Base-by-base conservation (phyloP, 2,797 vertebrate species). In the Champsocephalus gunnari region DNA sequence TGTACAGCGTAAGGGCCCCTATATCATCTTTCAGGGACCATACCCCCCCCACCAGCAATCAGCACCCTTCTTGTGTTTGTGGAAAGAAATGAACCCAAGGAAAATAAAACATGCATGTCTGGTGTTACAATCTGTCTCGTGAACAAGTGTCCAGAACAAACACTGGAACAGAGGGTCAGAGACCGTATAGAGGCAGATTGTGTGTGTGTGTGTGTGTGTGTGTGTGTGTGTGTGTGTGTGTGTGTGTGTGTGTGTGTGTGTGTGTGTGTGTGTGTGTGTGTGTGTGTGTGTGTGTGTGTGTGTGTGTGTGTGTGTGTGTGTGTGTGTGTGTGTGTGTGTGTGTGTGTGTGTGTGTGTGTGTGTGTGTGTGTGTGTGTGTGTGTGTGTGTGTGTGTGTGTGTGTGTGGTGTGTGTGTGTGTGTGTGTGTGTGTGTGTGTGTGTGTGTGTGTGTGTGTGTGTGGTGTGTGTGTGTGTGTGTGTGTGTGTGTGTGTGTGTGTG, bases 141-240 rank as follows among this genome's bases (percentile, higher is more conserved):
- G 17, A 32, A 28, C 24, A 53, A 74, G 49, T 28, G 47, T 71
- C 66, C 68, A 61, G 59, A 76, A 63, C 67, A 47, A 48, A 66
- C 54, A 66, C 0, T 32, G 75, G 71, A 59, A 76, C 70, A 77
- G 17, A 71, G 65, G 80, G 78, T 86, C 77, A 88, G 61, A 69
- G 79, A 64, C 9, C 17, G 2, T 41, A 54, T 21, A 56, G 61
- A 80, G 66, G 58, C 21, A 21, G 21, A 21, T 21, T 24, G 44
- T 4, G 28, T 10, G 45, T 56, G 53, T 34, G 67, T 48, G 67
- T 55, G 71, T 58, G 75, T 60, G 67, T 34, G 60, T 79, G 73
- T 55, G 45, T 61, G 65, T 32, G 34, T 49, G 28, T 12, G 43
- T n/a, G 63, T 64, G 53, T 11, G 55, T 55, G 49, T 79, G 64